These are phyloP conservation scores for Dunckerocampus dactyliophorus DNA, from an alignment of 2,113 vertebrate genomes.

Conservation along the genomic window DNA sequence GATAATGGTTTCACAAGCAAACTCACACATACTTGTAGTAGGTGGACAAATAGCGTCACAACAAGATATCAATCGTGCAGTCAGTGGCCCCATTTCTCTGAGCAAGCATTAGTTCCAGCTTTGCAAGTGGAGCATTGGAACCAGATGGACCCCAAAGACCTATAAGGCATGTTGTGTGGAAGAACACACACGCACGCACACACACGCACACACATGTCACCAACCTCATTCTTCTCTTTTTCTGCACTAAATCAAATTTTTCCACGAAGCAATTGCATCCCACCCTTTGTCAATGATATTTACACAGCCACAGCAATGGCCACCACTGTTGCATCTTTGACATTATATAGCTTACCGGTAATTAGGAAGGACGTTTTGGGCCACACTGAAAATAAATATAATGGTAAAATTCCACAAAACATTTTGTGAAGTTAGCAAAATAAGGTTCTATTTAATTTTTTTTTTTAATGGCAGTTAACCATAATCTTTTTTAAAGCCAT, in stretches of 20 bases:
- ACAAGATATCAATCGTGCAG: slow-evolving; percentile 60
- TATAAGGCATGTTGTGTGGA: slow-evolving; percentile 37
- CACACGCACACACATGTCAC: background rate
- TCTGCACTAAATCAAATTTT: slow-evolving; percentile 4
- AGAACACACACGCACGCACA: slow-evolving; percentile 13
- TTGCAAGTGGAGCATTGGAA: slow-evolving; percentile 68
- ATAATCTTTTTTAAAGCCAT: too few relatives aligned
- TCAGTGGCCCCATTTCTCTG: slow-evolving; percentile 54
- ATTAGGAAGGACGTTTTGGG: too few relatives aligned
- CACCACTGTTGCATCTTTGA: too few relatives aligned
- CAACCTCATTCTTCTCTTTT: background rate
- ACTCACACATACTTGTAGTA: slow-evolving; percentile 26
- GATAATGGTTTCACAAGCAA: slow-evolving; percentile 6
- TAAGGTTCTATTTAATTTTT: background rate
- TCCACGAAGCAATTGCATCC: background rate
- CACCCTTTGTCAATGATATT: background rate
- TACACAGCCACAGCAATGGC: too few relatives aligned
- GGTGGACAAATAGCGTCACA: slow-evolving; percentile 38
- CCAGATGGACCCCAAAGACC: slow-evolving; percentile 64
- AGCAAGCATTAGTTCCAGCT: slow-evolving; percentile 69
- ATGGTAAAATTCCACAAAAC: too few relatives aligned
- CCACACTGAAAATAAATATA: too few relatives aligned
- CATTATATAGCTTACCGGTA: too few relatives aligned
- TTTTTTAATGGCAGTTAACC: background rate
- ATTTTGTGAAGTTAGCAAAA: background rate